These are phyloP conservation scores for Lates japonicus DNA, from an alignment of 2,797 vertebrate species.

Conservation along the genomic window DNA sequence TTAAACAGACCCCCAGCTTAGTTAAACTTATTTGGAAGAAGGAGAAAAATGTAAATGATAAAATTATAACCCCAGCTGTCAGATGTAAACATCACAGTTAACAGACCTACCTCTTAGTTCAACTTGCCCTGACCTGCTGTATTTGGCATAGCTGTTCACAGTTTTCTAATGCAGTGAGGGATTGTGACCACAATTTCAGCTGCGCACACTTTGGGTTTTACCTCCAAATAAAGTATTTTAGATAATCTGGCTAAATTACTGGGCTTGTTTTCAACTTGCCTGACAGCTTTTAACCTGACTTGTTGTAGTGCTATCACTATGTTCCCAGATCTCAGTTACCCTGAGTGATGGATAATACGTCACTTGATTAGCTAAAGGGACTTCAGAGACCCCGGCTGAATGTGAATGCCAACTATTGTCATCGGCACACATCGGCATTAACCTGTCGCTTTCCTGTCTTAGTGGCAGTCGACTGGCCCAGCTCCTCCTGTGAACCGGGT, in stretches of 20 bases:
- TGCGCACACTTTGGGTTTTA: not conserved
- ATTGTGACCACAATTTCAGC: not conserved
- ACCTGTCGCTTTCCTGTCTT: slow-evolving; percentile 22
- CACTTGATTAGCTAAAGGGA: not conserved
- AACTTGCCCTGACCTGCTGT: not conserved
- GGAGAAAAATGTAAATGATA: not conserved
- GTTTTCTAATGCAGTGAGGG: not conserved
- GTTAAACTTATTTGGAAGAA: not conserved
- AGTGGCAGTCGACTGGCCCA: not conserved
- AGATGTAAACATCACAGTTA: not conserved
- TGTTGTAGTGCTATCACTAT: not conserved
- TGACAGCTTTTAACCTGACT: not conserved
- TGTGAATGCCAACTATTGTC: too few species aligned
- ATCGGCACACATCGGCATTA: not conserved
- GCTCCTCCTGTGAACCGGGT: not conserved
- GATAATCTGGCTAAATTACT: not conserved
- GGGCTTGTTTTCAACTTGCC: not conserved
- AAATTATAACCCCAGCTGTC: not conserved
- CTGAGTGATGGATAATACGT: not conserved
- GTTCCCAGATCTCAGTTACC: not conserved
- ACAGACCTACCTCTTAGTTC: not conserved
- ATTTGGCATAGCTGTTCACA: not conserved
- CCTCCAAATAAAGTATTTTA: not conserved
- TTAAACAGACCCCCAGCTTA: not conserved
- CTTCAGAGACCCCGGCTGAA: not conserved